Evolutionary conservation across 2,888 invertebrate genomes (phyloP).

Genomic region (Hermodice carunculata): DNA sequence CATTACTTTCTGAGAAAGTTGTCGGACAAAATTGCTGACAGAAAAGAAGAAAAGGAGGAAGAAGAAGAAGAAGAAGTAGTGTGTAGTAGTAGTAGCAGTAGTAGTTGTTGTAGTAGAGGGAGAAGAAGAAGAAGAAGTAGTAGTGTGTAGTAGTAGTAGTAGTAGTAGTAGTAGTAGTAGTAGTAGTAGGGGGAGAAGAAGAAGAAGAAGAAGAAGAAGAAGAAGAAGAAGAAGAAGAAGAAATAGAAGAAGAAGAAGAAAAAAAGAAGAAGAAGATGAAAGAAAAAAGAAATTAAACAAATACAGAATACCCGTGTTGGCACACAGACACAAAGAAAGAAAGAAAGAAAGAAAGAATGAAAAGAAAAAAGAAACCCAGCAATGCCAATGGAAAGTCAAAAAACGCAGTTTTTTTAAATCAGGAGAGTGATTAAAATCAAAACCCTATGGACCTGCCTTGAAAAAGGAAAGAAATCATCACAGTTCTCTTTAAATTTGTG

Average conservation of each 20-base stretch:
- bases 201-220: background rate
- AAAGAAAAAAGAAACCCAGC: background rate
- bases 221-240: background rate
- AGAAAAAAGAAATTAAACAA: background rate
- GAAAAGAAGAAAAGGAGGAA: too few species aligned
- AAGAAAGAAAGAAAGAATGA: background rate
- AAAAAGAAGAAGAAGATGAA: background rate
- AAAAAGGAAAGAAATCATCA: too few species aligned
- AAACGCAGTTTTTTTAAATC: background rate
- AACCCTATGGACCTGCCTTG: background rate
- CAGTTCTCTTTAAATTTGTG: too few species aligned
- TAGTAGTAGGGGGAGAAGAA: background rate
- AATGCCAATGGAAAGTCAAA: too few species aligned
- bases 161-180: too few species aligned
- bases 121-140: too few species aligned
- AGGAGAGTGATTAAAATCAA: background rate
- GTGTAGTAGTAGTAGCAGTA: too few species aligned
- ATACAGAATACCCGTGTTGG: background rate
- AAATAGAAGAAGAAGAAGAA: background rate
- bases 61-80: too few species aligned
- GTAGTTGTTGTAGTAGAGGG: too few species aligned
- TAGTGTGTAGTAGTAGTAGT: too few species aligned
- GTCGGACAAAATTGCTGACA: too few species aligned
- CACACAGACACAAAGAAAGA: background rate
- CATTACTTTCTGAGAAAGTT: too few species aligned